Evolutionary conservation across 2,888 invertebrate genomes (phyloP).

Genomic region (Eudemis profundana): DNA sequence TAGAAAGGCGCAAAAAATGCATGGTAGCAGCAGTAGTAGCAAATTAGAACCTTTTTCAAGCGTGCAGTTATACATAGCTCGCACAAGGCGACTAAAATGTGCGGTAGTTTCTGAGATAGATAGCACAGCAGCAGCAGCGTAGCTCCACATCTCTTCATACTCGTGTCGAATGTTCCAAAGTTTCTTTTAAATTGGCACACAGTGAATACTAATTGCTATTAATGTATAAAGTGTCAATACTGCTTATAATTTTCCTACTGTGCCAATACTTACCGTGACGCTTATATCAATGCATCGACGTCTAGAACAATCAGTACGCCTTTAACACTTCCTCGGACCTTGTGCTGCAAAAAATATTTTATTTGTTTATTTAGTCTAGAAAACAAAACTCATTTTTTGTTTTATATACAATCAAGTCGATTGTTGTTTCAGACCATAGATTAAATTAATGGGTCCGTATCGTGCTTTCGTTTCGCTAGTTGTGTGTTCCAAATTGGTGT

Average conservation of each 20-base stretch:
- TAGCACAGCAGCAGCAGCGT: too few species aligned
- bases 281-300: conserved; percentile 25
- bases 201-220: neutral
- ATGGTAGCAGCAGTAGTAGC: too few species aligned
- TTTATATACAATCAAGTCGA: too few species aligned
- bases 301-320: conserved; percentile 39
- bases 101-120: too few species aligned
- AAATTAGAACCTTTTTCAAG: too few species aligned
- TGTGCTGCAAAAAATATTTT: conserved; percentile 15
- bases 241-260: neutral
- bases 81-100: too few species aligned
- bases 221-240: conserved; percentile 2
- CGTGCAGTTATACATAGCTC: too few species aligned
- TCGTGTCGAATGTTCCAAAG: neutral
- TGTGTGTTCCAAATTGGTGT: conserved; percentile 28
- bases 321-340: conserved; percentile 32
- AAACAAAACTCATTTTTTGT: neutral
- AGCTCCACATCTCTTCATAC: too few species aligned
- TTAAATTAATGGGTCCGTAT: neutral
- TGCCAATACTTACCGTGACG: conserved; percentile 24
- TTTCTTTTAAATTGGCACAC: too few species aligned
- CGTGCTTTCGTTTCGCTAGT: conserved; percentile 6
- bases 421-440: conserved; percentile 4
- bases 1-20: too few species aligned
- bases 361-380: neutral